A percentile compares a stretch with the other conserved stretches of the same genome.
Conservation (phyloP, 2,888 invertebrate genomes). For the Agrypnus murinus region DNA sequence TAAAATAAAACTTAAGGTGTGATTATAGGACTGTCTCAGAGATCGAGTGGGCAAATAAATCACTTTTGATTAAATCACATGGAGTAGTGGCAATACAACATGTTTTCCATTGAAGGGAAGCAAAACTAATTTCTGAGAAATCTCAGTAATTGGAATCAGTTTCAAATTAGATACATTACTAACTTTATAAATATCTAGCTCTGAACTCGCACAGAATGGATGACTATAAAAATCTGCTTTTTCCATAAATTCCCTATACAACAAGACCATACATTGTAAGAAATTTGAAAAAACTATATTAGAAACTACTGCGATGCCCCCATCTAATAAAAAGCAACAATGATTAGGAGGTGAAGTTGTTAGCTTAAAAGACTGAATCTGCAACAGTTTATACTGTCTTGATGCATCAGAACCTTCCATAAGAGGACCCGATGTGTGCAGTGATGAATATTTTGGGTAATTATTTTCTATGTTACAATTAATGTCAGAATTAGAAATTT, state of each 20-base stretch:
- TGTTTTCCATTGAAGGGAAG: too few species aligned
- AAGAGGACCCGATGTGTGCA: slow-evolving; percentile 15
- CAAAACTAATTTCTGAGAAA: too few species aligned
- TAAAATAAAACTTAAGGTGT: too few species aligned
- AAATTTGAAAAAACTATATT: slow-evolving; percentile 17
- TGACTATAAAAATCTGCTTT: slow-evolving; percentile 24
- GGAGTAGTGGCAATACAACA: too few species aligned
- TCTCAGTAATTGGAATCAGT: not conserved
- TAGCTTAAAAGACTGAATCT: slow-evolving; percentile 22
- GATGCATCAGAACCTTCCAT: slow-evolving; percentile 9
- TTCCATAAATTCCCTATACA: slow-evolving; percentile 13
- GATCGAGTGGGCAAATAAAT: too few species aligned
- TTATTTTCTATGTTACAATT: not conserved
- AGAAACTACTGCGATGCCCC: slow-evolving; percentile 2
- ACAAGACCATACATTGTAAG: slow-evolving; percentile 4
- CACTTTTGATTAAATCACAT: too few species aligned
- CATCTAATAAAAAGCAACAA: slow-evolving; percentile 22
- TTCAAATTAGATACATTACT: slow-evolving; percentile 6
- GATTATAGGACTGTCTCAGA: too few species aligned
- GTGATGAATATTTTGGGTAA: not conserved
- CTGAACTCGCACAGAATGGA: slow-evolving; percentile 23
- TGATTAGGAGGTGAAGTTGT: not conserved
- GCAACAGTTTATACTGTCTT: slow-evolving; percentile 24
- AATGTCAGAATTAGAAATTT: slow-evolving; percentile 5
- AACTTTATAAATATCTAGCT: slow-evolving; percentile 14